Evolutionary conservation across 2,888 invertebrate genomes (phyloP).

Genomic region (Luperina nickerlii): DNA sequence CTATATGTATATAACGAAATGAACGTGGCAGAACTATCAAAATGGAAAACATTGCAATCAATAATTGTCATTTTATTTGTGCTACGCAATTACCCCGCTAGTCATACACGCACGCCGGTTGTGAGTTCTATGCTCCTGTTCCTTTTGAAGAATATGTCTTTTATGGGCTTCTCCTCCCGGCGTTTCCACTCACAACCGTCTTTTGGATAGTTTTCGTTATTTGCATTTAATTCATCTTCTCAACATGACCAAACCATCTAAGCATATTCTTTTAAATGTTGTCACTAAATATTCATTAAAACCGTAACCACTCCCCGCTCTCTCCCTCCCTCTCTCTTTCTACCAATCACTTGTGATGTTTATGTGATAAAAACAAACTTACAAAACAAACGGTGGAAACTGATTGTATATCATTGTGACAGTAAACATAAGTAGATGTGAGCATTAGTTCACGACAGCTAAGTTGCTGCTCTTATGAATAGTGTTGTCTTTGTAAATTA

Average conservation of each 20-base stretch:
- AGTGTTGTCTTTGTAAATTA: constrained; percentile 48
- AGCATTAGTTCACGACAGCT: constrained; percentile 43
- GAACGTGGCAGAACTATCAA: no score
- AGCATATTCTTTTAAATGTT: not conserved
- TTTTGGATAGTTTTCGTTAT: not conserved
- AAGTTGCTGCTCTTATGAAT: constrained; percentile 42
- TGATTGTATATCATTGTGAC: constrained; percentile 23
- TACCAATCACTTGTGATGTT: no score
- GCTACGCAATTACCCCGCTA: no score
- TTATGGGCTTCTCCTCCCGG: no score
- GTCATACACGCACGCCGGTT: no score
- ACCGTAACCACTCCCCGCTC: no score
- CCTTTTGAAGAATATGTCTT: not conserved
- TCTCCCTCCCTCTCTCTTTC: no score
- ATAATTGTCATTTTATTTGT: no score
- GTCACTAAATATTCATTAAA: not conserved
- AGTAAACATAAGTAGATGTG: constrained; percentile 35
- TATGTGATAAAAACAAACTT: not conserved
- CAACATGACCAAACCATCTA: not conserved
- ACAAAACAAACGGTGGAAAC: constrained; percentile 7
- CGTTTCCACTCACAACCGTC: not conserved
- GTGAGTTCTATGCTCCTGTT: no score
- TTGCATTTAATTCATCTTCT: not conserved
- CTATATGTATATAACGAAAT: no score
- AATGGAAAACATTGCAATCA: no score